A percentile compares a stretch with the other conserved stretches of the same genome.
Evolutionary conservation across 1,140 invertebrate species (phyloP).

Genomic region (Caerostris extrusa): DNA sequence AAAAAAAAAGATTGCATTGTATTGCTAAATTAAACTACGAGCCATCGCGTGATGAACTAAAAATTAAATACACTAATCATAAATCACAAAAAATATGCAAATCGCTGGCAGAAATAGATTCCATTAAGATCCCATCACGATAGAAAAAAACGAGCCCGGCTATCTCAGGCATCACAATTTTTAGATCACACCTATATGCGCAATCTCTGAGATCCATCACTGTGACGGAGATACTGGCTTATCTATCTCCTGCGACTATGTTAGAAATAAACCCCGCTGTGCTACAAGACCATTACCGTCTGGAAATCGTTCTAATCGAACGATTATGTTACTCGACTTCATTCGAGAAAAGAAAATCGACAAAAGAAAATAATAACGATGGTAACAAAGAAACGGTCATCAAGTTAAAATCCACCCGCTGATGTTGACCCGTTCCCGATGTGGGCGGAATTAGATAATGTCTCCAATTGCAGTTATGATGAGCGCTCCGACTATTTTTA

Average conservation of each 20-base stretch:
- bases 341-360: neutral
- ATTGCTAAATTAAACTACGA: too few relatives aligned
- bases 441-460: slow-evolving; percentile 13
- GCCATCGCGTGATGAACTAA: too few relatives aligned
- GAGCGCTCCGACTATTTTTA: neutral
- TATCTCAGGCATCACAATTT: neutral
- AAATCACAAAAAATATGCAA: neutral
- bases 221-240: neutral
- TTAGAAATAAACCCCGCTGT: neutral
- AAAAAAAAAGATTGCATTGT: too few relatives aligned
- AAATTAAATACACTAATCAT: too few relatives aligned
- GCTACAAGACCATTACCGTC: slow-evolving; percentile 6
- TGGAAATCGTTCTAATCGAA: slow-evolving; percentile 26
- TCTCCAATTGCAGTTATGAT: slow-evolving; percentile 18
- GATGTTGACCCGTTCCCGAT: slow-evolving; percentile 26
- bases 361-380: slow-evolving; percentile 9
- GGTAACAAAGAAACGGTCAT: slow-evolving; percentile 8
- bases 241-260: neutral
- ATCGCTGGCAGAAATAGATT: neutral
- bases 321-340: slow-evolving; percentile 10
- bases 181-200: neutral
- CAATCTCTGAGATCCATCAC: slow-evolving; percentile 1
- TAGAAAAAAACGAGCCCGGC: neutral
- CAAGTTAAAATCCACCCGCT: slow-evolving; percentile 14
- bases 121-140: neutral